A percentile compares a stretch with the other conserved stretches of the same genome.
Conservation (phyloP, 2,113 vertebrate species). For the Pelodiscus sinensis region DNA sequence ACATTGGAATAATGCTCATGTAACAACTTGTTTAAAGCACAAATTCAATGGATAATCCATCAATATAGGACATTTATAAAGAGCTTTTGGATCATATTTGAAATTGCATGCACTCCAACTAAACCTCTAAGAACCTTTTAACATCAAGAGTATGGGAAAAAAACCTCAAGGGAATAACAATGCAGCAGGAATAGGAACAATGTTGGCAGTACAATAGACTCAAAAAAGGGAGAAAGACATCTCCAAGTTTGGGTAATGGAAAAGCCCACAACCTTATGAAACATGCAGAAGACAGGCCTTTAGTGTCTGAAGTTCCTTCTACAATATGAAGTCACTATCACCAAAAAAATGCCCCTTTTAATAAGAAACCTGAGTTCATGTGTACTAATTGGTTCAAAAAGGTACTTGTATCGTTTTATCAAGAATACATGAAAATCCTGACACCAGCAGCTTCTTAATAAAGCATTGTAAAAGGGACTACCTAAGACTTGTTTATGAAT, state of each 20-base stretch:
- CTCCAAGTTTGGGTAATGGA: not conserved
- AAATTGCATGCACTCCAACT: not conserved
- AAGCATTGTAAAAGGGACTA: not conserved
- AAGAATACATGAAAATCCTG: not conserved
- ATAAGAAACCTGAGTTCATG: not conserved
- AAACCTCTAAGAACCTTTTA: not conserved
- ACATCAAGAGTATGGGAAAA: not conserved
- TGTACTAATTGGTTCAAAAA: not conserved
- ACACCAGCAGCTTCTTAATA: not conserved
- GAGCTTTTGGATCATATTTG: not conserved
- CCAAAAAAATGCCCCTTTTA: not conserved
- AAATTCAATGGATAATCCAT: not conserved
- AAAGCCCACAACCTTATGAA: not conserved
- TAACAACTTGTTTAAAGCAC: not conserved
- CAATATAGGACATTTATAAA: not conserved
- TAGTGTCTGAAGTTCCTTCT: not conserved
- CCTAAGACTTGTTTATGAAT: not conserved
- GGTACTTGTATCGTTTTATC: not conserved
- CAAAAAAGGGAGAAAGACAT: not conserved
- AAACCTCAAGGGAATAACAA: not conserved
- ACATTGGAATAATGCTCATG: not conserved
- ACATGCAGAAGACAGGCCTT: not conserved
- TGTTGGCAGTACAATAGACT: not conserved
- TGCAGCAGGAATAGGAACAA: not conserved
- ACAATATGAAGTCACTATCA: not conserved